Conservation (phyloP, 2,113 vertebrate genomes). For the Telmatochromis sp. region DNA sequence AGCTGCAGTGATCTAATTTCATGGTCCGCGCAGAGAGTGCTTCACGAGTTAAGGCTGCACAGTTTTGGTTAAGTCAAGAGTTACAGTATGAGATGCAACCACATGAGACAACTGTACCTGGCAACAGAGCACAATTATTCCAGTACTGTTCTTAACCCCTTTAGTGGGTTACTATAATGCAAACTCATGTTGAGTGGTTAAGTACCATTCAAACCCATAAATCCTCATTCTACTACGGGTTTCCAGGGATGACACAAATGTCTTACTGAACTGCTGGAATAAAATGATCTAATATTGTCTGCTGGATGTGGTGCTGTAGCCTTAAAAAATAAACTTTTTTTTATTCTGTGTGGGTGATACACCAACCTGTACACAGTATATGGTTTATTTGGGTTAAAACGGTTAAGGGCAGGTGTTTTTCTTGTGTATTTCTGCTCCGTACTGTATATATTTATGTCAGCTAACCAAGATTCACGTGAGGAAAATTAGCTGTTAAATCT, state of each 20-base stretch:
- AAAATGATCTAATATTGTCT: neutral
- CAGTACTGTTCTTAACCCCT: neutral
- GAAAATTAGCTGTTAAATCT: neutral
- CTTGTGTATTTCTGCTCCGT: neutral
- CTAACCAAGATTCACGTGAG: neutral
- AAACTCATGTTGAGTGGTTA: neutral
- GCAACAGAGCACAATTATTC: neutral
- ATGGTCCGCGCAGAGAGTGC: neutral
- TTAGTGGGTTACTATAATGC: neutral
- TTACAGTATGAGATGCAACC: neutral
- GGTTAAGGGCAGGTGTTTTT: neutral
- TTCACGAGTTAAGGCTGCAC: neutral
- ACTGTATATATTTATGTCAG: neutral
- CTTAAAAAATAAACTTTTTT: neutral
- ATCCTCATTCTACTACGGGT: neutral
- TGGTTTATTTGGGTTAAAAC: neutral
- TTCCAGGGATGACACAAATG: neutral
- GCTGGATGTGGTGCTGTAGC: neutral
- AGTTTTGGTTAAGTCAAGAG: neutral
- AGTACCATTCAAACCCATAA: neutral
- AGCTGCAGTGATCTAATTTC: conserved; percentile 24
- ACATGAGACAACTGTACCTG: neutral
- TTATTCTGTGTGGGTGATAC: neutral
- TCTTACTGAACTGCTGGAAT: neutral
- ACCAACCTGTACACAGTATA: neutral